These are phyloP conservation scores for Hippocampus kuda DNA, from an alignment of 2,797 vertebrate genomes.

Conservation along the genomic window DNA sequence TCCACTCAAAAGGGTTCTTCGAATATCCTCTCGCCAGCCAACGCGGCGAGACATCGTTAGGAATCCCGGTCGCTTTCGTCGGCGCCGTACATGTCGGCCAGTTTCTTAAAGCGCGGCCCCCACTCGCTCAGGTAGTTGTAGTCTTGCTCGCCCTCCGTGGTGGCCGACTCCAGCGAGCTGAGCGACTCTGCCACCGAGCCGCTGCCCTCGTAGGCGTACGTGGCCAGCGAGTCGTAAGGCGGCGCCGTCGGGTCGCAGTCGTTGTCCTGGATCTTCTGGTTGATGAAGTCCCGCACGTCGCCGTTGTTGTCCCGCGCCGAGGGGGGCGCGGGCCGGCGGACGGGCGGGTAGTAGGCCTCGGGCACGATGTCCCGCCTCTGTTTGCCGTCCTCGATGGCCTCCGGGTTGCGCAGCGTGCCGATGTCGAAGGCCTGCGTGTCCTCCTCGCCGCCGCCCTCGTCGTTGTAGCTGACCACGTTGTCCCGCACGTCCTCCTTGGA, in stretches of 20 bases:
- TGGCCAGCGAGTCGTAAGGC: constrained; percentile 94
- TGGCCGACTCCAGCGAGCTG: constrained; percentile 85
- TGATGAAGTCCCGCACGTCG: constrained; percentile 92
- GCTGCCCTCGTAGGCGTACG: constrained; percentile 90
- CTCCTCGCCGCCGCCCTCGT: constrained; percentile 89
- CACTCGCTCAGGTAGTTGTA: constrained; percentile 94
- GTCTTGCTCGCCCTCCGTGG: constrained; percentile 85
- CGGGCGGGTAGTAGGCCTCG: constrained; percentile 76
- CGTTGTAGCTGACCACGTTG: constrained; percentile 93
- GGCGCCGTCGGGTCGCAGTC: constrained; percentile 84
- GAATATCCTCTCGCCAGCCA: constrained; percentile 6
- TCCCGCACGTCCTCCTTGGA: constrained; percentile 93
- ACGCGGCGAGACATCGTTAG: constrained; percentile 53
- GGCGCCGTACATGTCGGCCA: constrained; percentile 88
- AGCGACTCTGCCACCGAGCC: constrained; percentile 86
- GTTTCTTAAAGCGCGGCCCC: constrained; percentile 91
- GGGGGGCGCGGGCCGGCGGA: constrained; percentile 60
- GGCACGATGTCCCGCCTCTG: constrained; percentile 84
- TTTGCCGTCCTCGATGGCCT: constrained; percentile 86
- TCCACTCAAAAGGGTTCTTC: constrained; percentile 32
- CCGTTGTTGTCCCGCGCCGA: constrained; percentile 67
- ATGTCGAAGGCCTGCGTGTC: constrained; percentile 95
- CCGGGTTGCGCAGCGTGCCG: constrained; percentile 82
- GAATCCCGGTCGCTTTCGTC: constrained; percentile 86
- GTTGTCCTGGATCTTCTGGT: constrained; percentile 86